A percentile compares a stretch with the other conserved stretches of the same genome.
phyloP scores from a whole-genome alignment of 2,113 vertebrate species.

The Hippocampus guttulatus region DNA sequence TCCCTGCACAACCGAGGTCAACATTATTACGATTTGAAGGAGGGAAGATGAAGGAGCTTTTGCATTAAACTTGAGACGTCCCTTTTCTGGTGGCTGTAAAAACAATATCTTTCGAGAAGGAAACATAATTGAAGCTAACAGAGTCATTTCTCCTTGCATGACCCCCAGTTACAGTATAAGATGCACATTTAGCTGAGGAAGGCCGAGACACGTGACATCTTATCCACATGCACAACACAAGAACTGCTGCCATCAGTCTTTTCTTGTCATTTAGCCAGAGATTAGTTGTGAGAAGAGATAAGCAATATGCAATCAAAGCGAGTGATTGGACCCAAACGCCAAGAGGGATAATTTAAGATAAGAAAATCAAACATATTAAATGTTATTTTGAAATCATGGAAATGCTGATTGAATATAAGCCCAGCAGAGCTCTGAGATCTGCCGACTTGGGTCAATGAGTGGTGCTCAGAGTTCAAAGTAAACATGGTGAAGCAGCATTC shows the following conservation, averaged over 20 bases:
- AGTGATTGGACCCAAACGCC: conserved; percentile 39
- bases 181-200: conserved; percentile 51
- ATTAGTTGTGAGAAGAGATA: conserved; percentile 44
- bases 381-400: no score
- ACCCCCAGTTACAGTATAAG: not conserved
- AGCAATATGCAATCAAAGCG: conserved; percentile 56
- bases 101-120: conserved; percentile 1
- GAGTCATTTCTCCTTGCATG: conserved; percentile 52
- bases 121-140: conserved; percentile 47
- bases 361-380: no score
- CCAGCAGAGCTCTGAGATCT: no score
- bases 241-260: conserved; percentile 37
- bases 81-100: not conserved
- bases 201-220: conserved; percentile 49
- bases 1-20: not conserved
- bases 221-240: conserved; percentile 52
- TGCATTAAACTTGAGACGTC: not conserved
- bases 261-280: conserved; percentile 34
- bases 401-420: no score
- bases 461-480: no score
- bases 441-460: no score
- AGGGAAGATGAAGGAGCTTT: not conserved
- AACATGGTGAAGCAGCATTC: no score
- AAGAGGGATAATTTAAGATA: not conserved
- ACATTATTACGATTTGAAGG: not conserved